Evolutionary conservation across 1,140 invertebrate genomes (phyloP), one percentile per base, ranked within the genome.

Genomic region (Sycobia sp.): DNA sequence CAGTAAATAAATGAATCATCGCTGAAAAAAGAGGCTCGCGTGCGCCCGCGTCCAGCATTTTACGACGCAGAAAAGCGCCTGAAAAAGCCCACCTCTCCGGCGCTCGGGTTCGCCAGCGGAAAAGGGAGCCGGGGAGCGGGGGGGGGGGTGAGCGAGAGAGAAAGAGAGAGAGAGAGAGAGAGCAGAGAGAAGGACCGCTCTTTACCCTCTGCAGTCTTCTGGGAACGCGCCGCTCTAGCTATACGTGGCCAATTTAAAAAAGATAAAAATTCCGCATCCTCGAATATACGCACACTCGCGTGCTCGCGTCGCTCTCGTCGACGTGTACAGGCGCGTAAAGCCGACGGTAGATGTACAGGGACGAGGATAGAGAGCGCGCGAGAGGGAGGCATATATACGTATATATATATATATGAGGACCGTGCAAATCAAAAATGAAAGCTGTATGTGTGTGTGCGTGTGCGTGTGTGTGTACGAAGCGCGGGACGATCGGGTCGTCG

Each of bases 1-100:
- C 49, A 36, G 38, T 32, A 61, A 61, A 61, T 61, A 61, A 61
- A 61, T 61, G 55, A 61, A 51, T 61, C 58, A 61, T 61, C 39
- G 10, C 9, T 3, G 57, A 4, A 39, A 59, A 41, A 50, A 32
- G 2, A 23, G n/a, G n/a, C n/a, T n/a, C n/a, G n/a, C n/a, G n/a
- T n/a, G n/a, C n/a, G n/a, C n/a, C n/a, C n/a, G n/a, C n/a, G n/a
- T n/a, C n/a, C n/a, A n/a, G 29, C 49, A 23, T 61, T 61, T 57
- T 53, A 61, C 39, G 58, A 61, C 27, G 49, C n/a, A n/a, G n/a
- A 61, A 61, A 61, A 61, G 39, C 58, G 13, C 14, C 34, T 49
- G 9, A 46, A 57, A 46, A 53, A 34, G 22, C 38, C n/a, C n/a
- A n/a, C n/a, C n/a, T n/a, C n/a, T n/a, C n/a, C n/a, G n/a, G n/a